Evolutionary conservation across 2,113 vertebrate species (phyloP).

Genomic region (Solenodon paradoxus): DNA sequence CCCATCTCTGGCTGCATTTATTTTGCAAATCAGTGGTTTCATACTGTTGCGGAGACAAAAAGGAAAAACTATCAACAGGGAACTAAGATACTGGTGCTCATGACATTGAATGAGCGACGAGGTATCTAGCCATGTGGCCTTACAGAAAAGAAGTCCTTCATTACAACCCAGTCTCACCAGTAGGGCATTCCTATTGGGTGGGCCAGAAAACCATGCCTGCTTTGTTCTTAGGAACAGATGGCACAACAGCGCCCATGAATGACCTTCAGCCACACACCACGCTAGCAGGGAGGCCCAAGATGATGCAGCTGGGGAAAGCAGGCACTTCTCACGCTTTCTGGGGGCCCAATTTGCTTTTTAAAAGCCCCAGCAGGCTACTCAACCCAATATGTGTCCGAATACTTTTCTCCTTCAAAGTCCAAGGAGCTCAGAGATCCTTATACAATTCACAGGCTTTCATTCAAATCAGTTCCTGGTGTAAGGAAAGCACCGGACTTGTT

Average conservation of each 20-base stretch:
- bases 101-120: slow-evolving; percentile 25
- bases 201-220: slow-evolving; percentile 40
- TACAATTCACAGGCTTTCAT: slow-evolving; percentile 4
- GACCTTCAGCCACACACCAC: slow-evolving; percentile 52
- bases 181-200: slow-evolving; percentile 51
- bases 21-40: slow-evolving; percentile 52
- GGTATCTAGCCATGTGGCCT: slow-evolving; percentile 34
- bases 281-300: not conserved
- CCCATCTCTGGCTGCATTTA: slow-evolving; percentile 34
- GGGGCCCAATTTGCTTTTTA: not conserved
- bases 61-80: slow-evolving; percentile 22
- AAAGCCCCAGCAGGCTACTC: slow-evolving; percentile 39
- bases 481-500: not conserved
- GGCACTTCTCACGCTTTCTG: slow-evolving; percentile 33
- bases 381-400: slow-evolving; percentile 26
- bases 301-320: slow-evolving; percentile 43
- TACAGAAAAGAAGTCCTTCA: slow-evolving; percentile 41
- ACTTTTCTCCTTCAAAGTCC: slow-evolving; percentile 53
- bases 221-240: slow-evolving; percentile 52
- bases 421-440: slow-evolving; percentile 46
- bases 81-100: slow-evolving; percentile 39
- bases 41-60: not conserved
- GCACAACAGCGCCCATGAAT: not conserved
- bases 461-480: not conserved
- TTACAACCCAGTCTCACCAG: not conserved